A percentile compares a stretch with the other conserved stretches of the same genome.
Evolutionary conservation across 2,888 invertebrate species (phyloP).

Genomic region (Sthenelais limicola): DNA sequence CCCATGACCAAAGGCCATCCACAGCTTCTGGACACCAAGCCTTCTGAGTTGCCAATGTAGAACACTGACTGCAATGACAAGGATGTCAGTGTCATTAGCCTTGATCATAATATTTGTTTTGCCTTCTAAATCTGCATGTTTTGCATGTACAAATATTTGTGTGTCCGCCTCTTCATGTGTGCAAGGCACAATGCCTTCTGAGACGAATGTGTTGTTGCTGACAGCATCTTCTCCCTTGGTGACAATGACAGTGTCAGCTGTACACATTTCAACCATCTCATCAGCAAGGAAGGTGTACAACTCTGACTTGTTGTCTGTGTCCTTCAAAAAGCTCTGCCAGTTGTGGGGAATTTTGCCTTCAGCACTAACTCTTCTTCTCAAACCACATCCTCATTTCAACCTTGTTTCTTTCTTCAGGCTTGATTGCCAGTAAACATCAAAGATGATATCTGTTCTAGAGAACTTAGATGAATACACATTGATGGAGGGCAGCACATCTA

Average conservation of each 20-base stretch:
- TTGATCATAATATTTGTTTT: too few relatives aligned
- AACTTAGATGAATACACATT: slow-evolving; percentile 36
- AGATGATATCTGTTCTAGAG: slow-evolving; percentile 47
- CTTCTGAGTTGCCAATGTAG: too few relatives aligned
- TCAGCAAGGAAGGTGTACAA: slow-evolving; percentile 50
- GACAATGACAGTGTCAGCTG: slow-evolving; percentile 44
- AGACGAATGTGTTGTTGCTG: slow-evolving; percentile 25
- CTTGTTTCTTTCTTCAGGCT: slow-evolving; percentile 48
- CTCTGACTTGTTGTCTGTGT: slow-evolving; percentile 48
- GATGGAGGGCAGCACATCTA: slow-evolving; percentile 31
- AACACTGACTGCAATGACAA: too few relatives aligned
- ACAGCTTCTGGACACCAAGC: too few relatives aligned
- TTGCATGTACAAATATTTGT: too few relatives aligned
- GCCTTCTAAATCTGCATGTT: too few relatives aligned
- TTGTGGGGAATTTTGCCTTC: slow-evolving; percentile 45
- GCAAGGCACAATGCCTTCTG: slow-evolving; percentile 42
- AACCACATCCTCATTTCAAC: slow-evolving; percentile 43
- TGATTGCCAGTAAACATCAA: slow-evolving; percentile 44
- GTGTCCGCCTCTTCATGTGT: slow-evolving; percentile 52
- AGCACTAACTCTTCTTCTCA: slow-evolving; percentile 44
- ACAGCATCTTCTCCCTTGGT: slow-evolving; percentile 47
- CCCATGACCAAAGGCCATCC: too few relatives aligned
- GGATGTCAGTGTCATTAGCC: too few relatives aligned
- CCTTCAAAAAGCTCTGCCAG: slow-evolving; percentile 48
- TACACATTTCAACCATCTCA: slow-evolving; percentile 32